A percentile compares a stretch with the other conserved stretches of the same genome.
Evolutionary conservation across 2,113 vertebrate species (phyloP).

Genomic region (Pardalotus punctatus): DNA sequence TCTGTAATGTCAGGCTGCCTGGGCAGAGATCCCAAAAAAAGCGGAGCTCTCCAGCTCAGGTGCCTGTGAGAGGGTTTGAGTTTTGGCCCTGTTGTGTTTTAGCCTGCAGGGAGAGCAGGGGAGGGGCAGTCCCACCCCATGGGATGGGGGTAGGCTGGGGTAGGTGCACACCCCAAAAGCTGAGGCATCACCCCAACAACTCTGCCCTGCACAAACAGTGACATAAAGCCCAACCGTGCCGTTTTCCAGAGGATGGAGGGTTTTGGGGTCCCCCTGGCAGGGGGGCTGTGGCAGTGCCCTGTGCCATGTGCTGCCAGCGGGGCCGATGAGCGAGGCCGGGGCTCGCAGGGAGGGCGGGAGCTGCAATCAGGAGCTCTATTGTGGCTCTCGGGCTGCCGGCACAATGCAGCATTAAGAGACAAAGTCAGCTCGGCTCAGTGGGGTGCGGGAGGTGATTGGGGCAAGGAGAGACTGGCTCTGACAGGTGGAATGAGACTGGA

Average conservation of each 20-base stretch:
- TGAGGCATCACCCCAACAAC: background rate
- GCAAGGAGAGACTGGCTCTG: background rate
- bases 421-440: background rate
- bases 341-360: background rate
- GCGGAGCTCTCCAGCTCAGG: background rate
- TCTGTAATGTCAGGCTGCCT: background rate
- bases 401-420: background rate
- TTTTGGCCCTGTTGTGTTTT: background rate
- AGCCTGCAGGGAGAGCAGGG: background rate
- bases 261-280: background rate
- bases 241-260: background rate
- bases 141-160: background rate
- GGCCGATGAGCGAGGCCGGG: background rate
- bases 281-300: background rate
- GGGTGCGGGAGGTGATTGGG: background rate
- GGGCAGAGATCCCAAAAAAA: background rate
- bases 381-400: background rate
- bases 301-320: background rate
- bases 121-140: background rate
- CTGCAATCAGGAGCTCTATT: background rate
- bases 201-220: fast-evolving
- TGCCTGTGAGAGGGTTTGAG: background rate
- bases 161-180: background rate
- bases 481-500: background rate
- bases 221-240: fast-evolving